These are phyloP conservation scores for Arctocebus calabarensis DNA, from an alignment of 2,797 vertebrate species.

Conservation along the genomic window DNA sequence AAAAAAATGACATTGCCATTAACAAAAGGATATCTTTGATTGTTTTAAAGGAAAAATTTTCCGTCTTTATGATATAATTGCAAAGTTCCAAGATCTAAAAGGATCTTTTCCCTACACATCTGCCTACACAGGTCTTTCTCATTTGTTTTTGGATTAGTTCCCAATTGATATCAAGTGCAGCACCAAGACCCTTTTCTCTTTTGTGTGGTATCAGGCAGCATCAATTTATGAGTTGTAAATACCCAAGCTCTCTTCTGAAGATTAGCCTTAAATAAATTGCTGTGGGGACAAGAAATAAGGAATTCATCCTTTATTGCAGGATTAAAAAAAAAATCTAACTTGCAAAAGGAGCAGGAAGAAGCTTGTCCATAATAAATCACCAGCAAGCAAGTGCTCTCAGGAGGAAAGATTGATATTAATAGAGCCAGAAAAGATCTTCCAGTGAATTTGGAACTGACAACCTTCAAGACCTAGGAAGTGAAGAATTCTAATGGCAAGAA, in stretches of 20 bases:
- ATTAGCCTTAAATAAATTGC: slow-evolving; percentile 81
- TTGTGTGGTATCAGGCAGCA: slow-evolving; percentile 54
- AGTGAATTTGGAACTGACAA: slow-evolving; percentile 43
- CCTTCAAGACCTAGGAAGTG: background rate
- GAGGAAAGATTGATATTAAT: slow-evolving; percentile 69
- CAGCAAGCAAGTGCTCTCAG: slow-evolving; percentile 75
- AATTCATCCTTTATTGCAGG: slow-evolving; percentile 68
- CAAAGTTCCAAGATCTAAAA: slow-evolving; percentile 25
- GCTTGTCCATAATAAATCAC: slow-evolving; percentile 87
- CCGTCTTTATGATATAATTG: slow-evolving; percentile 39
- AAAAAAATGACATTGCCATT: slow-evolving; percentile 67
- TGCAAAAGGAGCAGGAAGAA: slow-evolving; percentile 84
- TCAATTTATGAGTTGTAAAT: slow-evolving; percentile 74
- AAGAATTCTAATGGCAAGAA: background rate
- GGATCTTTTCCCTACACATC: background rate
- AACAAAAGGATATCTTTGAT: slow-evolving; percentile 83
- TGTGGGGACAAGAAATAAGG: slow-evolving; percentile 81
- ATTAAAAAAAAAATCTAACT: slow-evolving; percentile 62
- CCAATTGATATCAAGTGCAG: slow-evolving; percentile 74
- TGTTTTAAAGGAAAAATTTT: slow-evolving; percentile 62
- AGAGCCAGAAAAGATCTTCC: background rate
- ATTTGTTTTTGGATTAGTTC: slow-evolving; percentile 80
- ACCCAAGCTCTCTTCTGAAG: slow-evolving; percentile 84
- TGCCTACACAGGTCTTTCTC: background rate
- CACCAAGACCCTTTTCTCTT: slow-evolving; percentile 43